Percentiles rank a stretch among this genome's conserved stretches.
phyloP scores from a whole-genome alignment of 2,888 invertebrate genomes.

The Hirtodrosophila confusa region DNA sequence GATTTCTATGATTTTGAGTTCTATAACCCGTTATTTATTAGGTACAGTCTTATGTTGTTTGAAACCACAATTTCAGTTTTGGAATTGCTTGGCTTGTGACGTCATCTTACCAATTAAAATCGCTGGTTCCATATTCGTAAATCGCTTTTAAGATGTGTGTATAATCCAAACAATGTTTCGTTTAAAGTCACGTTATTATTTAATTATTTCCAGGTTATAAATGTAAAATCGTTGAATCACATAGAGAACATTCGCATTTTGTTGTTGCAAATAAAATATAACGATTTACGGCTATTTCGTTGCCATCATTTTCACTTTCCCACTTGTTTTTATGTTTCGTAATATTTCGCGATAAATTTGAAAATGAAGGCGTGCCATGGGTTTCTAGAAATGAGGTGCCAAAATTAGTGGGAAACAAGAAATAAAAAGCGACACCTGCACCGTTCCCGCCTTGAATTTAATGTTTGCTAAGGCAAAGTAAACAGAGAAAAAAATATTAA shows the following conservation, averaged over 20 bases:
- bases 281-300: slow-evolving; percentile 14
- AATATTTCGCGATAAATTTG: slow-evolving; percentile 51
- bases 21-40: no score
- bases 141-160: slow-evolving; percentile 16
- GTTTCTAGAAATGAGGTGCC: slow-evolving; percentile 27
- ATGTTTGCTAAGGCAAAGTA: slow-evolving; percentile 39
- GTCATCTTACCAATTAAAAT: slow-evolving; percentile 73
- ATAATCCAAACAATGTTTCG: slow-evolving; percentile 52
- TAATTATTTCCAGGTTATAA: slow-evolving; percentile 13
- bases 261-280: slow-evolving; percentile 14
- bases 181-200: slow-evolving; percentile 18
- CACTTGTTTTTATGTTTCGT: slow-evolving; percentile 37
- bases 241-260: slow-evolving; percentile 33
- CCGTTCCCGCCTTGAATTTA: slow-evolving; percentile 37
- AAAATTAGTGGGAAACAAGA: slow-evolving; percentile 36
- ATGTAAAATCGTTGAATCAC: slow-evolving; percentile 57
- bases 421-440: slow-evolving; percentile 57
- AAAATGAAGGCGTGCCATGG: slow-evolving; percentile 52
- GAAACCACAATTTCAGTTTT: no score
- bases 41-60: no score
- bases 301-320: slow-evolving; percentile 40
- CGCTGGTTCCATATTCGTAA: slow-evolving; percentile 65
- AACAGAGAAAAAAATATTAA: slow-evolving; percentile 40
- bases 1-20: no score
- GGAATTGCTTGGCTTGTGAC: no score